Base-by-base conservation (phyloP, 1,140 invertebrate genomes). In the Thaumetopoea pityocampa region DNA sequence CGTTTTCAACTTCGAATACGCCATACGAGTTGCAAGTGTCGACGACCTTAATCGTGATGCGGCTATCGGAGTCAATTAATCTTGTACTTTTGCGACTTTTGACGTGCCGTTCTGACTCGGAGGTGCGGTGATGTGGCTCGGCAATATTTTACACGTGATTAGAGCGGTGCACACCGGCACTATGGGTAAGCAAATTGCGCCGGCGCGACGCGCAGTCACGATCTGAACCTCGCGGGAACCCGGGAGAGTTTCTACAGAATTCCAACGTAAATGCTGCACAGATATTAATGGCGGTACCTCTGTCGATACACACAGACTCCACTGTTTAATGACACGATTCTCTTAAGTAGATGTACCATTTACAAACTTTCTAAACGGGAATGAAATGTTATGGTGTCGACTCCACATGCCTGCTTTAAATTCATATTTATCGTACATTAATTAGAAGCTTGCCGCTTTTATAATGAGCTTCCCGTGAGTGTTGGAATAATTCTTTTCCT, bases 101-200 rank as follows among this genome's bases (percentile, higher is more conserved):
- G 76, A 80, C 72, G 66, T 64, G 60, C 56, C 58, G 68, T 71
- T 61, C 68, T 57, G 67, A 71, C 72, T 67, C 58, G 59, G 62
- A 63, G 65, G 55, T 55, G 51, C 55, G 50, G 67, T 83, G 76
- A 77, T 74, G 70, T 66, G 74, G 50, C 61, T 53, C 62, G 50
- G 72, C 59, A 77, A 83, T 83, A 83, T 83, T 83, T 83, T 79
- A 80, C 79, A 83, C 79, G 67, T 83, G 77, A 83, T 81, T 83
- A 81, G 77, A 83, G 72, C 63, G 57, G 61, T 51, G 60, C 51
- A 40, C 56, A 51, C 61, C 50, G 53, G 63, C 67, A 63, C 65
- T 73, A 79, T 78, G 76, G 72, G 67, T 78, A 81, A 79, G 79
- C 79, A 83, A 83, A 83, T 83, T 83, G 79, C 79, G 58, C 50